phyloP scores from a whole-genome alignment of 2,797 vertebrate species.

The Cyclura pinguis region DNA sequence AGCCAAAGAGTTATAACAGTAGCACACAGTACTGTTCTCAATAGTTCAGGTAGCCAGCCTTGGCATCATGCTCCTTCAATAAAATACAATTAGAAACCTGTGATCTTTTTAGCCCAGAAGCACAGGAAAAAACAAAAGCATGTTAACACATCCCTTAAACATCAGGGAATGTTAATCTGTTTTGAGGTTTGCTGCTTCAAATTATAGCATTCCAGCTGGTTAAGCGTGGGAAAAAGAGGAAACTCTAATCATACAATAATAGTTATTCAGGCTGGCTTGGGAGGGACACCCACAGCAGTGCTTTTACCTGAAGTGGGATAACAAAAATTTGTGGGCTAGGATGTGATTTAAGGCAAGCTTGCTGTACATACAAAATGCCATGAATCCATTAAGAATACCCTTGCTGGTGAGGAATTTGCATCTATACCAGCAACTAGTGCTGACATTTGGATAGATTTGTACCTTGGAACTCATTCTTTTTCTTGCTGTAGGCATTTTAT shows the following conservation, averaged over 20 bases:
- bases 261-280: constrained; percentile 25
- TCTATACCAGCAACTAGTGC: constrained; percentile 65
- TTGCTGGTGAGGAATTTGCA: constrained; percentile 54
- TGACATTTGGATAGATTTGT: constrained; percentile 63
- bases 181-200: constrained; percentile 54
- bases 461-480: constrained; percentile 67
- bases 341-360: constrained; percentile 58
- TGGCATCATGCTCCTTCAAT: fast-evolving
- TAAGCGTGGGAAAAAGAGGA: constrained; percentile 56
- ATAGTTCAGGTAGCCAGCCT: not conserved
- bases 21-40: not conserved
- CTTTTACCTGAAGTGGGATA: not conserved
- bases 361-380: constrained; percentile 47
- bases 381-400: constrained; percentile 45
- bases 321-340: constrained; percentile 18
- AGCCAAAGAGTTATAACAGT: not conserved
- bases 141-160: constrained; percentile 47
- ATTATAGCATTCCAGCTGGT: constrained; percentile 56
- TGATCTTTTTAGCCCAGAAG: constrained; percentile 54
- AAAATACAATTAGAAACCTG: constrained; percentile 32
- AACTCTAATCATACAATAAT: constrained; percentile 38
- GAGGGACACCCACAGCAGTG: not conserved
- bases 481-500: constrained; percentile 49
- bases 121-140: not conserved
- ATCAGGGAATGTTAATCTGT: constrained; percentile 39